Conservation (phyloP, 1,140 invertebrate genomes). For the Plodia interpunctella region DNA sequence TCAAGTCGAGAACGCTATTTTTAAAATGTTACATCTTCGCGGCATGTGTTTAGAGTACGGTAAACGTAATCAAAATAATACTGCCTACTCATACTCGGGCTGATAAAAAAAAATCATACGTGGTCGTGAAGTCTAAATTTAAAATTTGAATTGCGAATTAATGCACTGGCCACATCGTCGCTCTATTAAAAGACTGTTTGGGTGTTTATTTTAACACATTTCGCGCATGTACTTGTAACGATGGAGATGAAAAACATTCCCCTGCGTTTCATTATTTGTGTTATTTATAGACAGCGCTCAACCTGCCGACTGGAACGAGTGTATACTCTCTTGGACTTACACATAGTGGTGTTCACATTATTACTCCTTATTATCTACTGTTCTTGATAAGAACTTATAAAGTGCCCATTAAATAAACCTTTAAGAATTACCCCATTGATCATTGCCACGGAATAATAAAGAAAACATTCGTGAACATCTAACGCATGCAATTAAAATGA, state of each 20-base stretch:
- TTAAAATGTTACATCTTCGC: slow-evolving; percentile 33
- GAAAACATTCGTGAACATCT: slow-evolving; percentile 40
- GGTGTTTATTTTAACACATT: slow-evolving; percentile 76
- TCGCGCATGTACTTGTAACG: slow-evolving; percentile 66
- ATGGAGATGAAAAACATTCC: slow-evolving; percentile 73
- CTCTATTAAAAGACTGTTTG: slow-evolving; percentile 71
- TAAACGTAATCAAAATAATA: slow-evolving; percentile 31
- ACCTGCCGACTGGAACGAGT: slow-evolving; percentile 66
- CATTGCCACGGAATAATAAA: slow-evolving; percentile 41
- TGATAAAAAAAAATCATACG: slow-evolving; percentile 63
- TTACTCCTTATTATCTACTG: slow-evolving; percentile 43
- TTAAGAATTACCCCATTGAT: slow-evolving; percentile 18
- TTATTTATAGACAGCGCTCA: slow-evolving; percentile 71
- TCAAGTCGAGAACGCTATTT: slow-evolving; percentile 30
- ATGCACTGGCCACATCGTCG: slow-evolving; percentile 70
- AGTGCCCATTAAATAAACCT: slow-evolving; percentile 12
- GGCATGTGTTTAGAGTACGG: slow-evolving; percentile 36
- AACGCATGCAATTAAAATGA: slow-evolving; percentile 43
- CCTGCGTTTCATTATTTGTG: slow-evolving; percentile 73
- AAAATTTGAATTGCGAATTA: slow-evolving; percentile 62
- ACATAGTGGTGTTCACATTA: slow-evolving; percentile 66
- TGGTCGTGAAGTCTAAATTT: slow-evolving; percentile 47
- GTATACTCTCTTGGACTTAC: slow-evolving; percentile 62
- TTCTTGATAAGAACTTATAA: slow-evolving; percentile 5
- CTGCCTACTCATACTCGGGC: slow-evolving; percentile 21